These are phyloP conservation scores for Plemyria rubiginata DNA, from an alignment of 2,888 invertebrate species.

Conservation along the genomic window DNA sequence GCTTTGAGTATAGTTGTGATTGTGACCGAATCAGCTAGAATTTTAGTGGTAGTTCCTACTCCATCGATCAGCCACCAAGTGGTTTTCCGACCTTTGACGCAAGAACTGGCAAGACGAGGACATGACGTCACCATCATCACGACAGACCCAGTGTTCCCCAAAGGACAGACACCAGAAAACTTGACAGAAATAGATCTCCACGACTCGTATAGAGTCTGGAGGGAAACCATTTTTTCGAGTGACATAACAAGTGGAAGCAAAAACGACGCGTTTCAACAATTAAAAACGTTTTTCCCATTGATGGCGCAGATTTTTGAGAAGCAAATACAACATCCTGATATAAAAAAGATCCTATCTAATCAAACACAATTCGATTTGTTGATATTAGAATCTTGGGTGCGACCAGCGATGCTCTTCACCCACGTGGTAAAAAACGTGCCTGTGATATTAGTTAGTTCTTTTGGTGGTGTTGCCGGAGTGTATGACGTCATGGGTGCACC, in stretches of 20 bases:
- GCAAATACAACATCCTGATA: conserved; percentile 31
- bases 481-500: conserved; percentile 32
- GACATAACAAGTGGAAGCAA: conserved; percentile 18
- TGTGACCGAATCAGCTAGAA: conserved; percentile 42
- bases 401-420: conserved; percentile 35
- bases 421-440: conserved; percentile 42
- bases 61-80: conserved; percentile 78
- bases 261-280: conserved; percentile 21
- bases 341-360: conserved; percentile 28
- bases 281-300: conserved; percentile 15
- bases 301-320: conserved; percentile 25
- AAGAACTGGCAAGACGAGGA: conserved; percentile 68
- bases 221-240: conserved; percentile 16
- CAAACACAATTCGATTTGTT: conserved; percentile 41
- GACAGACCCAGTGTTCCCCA: conserved; percentile 61
- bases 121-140: conserved; percentile 74
- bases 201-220: conserved; percentile 51
- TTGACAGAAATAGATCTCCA: conserved; percentile 63
- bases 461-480: conserved; percentile 16
- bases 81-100: conserved; percentile 63
- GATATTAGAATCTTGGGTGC: conserved; percentile 41
- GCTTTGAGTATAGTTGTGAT: conserved; percentile 12
- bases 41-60: conserved; percentile 56
- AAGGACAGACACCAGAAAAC: conserved; percentile 56
- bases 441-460: conserved; percentile 40